Evolutionary conservation across 2,888 invertebrate species (phyloP).

Genomic region (Ashinkailepas kermadecensis): DNA sequence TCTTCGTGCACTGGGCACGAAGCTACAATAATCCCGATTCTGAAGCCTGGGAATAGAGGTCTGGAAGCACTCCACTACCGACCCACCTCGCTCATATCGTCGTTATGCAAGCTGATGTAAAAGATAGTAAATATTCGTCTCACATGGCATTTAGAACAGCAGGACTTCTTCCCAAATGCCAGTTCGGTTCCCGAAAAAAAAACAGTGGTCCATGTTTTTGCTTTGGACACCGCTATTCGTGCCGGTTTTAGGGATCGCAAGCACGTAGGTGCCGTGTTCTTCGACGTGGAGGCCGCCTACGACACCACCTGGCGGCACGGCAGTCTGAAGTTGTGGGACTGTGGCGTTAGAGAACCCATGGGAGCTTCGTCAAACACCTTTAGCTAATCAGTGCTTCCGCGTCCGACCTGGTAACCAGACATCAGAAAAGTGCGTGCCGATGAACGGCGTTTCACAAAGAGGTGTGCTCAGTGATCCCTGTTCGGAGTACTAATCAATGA

Average conservation of each 20-base stretch:
- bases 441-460: too few species aligned
- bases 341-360: neutral
- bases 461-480: too few species aligned
- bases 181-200: neutral
- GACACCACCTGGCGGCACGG: neutral
- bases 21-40: neutral
- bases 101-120: neutral
- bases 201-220: neutral
- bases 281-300: neutral
- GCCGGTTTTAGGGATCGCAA: neutral
- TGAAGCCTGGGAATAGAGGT: neutral
- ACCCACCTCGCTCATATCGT: conserved; percentile 3
- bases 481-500: too few species aligned
- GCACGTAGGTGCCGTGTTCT: neutral
- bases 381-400: neutral
- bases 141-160: neutral
- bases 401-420: too few species aligned
- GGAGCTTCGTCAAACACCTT: neutral
- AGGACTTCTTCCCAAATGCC: neutral
- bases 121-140: conserved; percentile 17
- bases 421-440: too few species aligned
- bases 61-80: neutral
- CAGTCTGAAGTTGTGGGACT: neutral
- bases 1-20: neutral
- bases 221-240: neutral